Conservation (phyloP, 2,797 vertebrate species). For the Parauchenoglanis punctatus region DNA sequence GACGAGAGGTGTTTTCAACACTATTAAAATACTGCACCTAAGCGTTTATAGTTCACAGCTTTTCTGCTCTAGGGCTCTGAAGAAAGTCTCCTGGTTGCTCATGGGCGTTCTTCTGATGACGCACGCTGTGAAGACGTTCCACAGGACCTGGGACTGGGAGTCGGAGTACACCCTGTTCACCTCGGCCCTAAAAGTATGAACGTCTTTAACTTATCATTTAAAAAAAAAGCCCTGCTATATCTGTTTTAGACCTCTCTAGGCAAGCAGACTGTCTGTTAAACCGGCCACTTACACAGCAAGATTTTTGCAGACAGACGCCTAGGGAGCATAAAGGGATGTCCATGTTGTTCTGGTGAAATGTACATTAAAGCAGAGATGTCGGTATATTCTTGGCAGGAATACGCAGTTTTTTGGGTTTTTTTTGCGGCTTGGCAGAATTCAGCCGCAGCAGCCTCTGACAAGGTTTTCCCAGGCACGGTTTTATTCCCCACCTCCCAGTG, state of each 20-base stretch:
- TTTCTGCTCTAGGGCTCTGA: slow-evolving; percentile 76
- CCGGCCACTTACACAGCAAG: background rate
- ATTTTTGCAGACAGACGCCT: background rate
- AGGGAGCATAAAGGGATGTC: background rate
- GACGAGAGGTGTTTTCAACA: background rate
- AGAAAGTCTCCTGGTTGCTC: slow-evolving; percentile 89
- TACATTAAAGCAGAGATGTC: background rate
- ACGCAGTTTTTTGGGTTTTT: background rate
- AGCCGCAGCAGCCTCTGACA: background rate
- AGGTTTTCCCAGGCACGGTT: background rate
- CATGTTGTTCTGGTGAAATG: background rate
- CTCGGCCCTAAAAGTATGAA: slow-evolving; percentile 91
- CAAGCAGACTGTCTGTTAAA: background rate
- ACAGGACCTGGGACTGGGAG: slow-evolving; percentile 98
- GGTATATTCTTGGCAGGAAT: background rate
- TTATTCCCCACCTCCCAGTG: background rate
- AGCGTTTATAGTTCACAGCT: background rate
- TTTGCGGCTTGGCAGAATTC: background rate
- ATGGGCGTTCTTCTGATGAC: slow-evolving; percentile 84
- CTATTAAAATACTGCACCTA: background rate
- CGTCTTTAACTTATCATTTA: background rate
- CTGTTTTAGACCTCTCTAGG: background rate
- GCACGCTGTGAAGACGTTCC: slow-evolving; percentile 92
- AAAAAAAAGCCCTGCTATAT: background rate
- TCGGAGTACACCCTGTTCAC: slow-evolving; percentile 97